Evolutionary conservation across 2,113 vertebrate genomes (phyloP).

Genomic region (Misgurnus anguillicaudatus): DNA sequence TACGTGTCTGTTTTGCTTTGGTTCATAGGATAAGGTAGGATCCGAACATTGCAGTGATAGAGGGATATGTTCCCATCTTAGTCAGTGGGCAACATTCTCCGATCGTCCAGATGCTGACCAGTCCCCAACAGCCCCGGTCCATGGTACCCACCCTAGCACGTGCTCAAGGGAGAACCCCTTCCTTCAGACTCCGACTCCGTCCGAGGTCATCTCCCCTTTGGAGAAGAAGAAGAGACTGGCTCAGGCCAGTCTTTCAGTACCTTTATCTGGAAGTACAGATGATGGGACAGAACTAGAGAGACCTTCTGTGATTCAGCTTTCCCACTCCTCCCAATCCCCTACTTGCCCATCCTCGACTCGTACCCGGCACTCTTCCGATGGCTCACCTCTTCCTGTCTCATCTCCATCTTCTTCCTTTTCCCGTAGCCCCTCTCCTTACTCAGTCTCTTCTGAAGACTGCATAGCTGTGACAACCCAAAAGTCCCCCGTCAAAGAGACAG

Average conservation of each 20-base stretch:
- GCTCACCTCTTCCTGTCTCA: conserved; percentile 70
- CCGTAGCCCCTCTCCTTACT: conserved; percentile 71
- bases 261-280: conserved; percentile 39
- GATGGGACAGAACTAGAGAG: conserved; percentile 66
- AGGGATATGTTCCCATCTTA: conserved; percentile 52
- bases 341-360: conserved; percentile 53
- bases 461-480: conserved; percentile 47
- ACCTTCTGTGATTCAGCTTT: conserved; percentile 72
- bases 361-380: conserved; percentile 68
- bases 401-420: conserved; percentile 71
- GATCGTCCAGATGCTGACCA: conserved; percentile 55
- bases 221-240: conserved; percentile 94
- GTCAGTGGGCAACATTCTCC: conserved; percentile 59
- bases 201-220: conserved; percentile 87
- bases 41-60: conserved; percentile 54
- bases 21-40: conserved; percentile 56
- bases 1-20: background rate
- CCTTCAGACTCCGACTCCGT: conserved; percentile 56
- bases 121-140: conserved; percentile 59
- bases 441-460: conserved; percentile 74
- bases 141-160: conserved; percentile 63
- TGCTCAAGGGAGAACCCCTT: conserved; percentile 38
- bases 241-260: conserved; percentile 79
- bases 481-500: conserved; percentile 38
- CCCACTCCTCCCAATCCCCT: conserved; percentile 66